Evolutionary conservation across 2,888 invertebrate species (phyloP), one percentile per base, ranked within the genome.

Genomic region (Stenodera caucasica): DNA sequence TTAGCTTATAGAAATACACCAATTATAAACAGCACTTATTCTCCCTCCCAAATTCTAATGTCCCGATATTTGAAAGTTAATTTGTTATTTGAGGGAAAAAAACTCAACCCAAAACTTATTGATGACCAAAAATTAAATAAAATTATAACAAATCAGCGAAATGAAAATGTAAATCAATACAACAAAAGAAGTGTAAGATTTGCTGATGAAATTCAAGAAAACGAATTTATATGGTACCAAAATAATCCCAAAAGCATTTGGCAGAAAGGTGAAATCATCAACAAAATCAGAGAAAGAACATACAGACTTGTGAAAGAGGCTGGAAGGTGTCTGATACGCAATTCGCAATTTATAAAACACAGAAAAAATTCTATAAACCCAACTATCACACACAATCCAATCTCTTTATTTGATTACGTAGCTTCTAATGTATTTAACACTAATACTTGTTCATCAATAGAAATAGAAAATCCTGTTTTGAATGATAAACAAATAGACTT

Each of bases 291-390:
- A 40, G 45, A 53, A 18, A 35, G 58, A 14, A 58, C 58, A 18
- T 58, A 54, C 51, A 23, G 45, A 57, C 29, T 51, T 14, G 23
- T 30, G 45, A 60, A 60, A 18, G 52, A 15, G 23, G 60, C 55
- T 60, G 60, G 60, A 32, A 60, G 35, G 52, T 52, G 52, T 14
- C 29, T 60, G 14, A 57, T 60, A 5, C 55, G 56, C 50, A 60
- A 60, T 56, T 11, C 9, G 11, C 4, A 29, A 32, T 57, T 23
- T 15, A 59, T 53, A 9, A 52, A 30, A 53, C 14, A 29, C 40
- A 40, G 45, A 40, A 40, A 35, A 23, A n/a, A n/a, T n/a, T n/a
- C n/a, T n/a, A n/a, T n/a, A n/a, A n/a, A n/a, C n/a, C n/a, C n/a
- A n/a, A n/a, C n/a, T n/a, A n/a, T n/a, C n/a, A n/a, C n/a, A n/a